Evolutionary conservation across 2,888 invertebrate genomes (phyloP).

Genomic region (Agelastica alni): DNA sequence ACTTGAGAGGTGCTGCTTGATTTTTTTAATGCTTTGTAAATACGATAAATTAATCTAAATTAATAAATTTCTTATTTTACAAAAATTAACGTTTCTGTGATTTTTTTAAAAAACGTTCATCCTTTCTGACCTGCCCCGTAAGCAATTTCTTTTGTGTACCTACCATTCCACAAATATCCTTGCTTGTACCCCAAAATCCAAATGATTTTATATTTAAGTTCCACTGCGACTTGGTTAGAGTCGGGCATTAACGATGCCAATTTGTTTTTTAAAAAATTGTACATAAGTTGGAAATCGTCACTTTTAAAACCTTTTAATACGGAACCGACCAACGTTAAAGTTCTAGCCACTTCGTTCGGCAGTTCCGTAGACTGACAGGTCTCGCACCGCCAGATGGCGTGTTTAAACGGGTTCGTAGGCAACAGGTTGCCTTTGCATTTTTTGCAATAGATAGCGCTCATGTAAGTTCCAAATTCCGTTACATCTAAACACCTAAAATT

Average conservation of each 20-base stretch:
- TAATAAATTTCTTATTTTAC: too few relatives aligned
- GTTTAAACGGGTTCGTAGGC: conserved; percentile 60
- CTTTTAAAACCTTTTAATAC: conserved; percentile 60
- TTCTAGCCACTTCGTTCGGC: conserved; percentile 58
- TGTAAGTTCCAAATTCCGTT: conserved; percentile 63
- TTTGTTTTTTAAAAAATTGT: conserved; percentile 62
- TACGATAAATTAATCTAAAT: too few relatives aligned
- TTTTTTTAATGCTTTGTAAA: too few relatives aligned
- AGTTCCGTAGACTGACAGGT: conserved; percentile 56
- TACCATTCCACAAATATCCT: conserved; percentile 65
- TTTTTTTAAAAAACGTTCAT: too few relatives aligned
- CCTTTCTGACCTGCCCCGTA: too few relatives aligned
- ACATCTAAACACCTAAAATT: conserved; percentile 65
- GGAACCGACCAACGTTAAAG: conserved; percentile 62
- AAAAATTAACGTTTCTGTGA: too few relatives aligned
- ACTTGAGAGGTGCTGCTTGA: too few relatives aligned
- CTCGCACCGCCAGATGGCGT: conserved; percentile 65
- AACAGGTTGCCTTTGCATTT: conserved; percentile 62
- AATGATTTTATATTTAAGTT: conserved; percentile 66
- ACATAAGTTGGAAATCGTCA: conserved; percentile 60
- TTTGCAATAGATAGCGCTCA: conserved; percentile 50
- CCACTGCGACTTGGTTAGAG: conserved; percentile 65
- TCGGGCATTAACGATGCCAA: conserved; percentile 62
- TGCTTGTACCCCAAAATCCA: conserved; percentile 65
- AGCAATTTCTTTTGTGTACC: too few relatives aligned